Base-by-base conservation (phyloP, 2,113 vertebrate species). In the Clupea harengus region DNA sequence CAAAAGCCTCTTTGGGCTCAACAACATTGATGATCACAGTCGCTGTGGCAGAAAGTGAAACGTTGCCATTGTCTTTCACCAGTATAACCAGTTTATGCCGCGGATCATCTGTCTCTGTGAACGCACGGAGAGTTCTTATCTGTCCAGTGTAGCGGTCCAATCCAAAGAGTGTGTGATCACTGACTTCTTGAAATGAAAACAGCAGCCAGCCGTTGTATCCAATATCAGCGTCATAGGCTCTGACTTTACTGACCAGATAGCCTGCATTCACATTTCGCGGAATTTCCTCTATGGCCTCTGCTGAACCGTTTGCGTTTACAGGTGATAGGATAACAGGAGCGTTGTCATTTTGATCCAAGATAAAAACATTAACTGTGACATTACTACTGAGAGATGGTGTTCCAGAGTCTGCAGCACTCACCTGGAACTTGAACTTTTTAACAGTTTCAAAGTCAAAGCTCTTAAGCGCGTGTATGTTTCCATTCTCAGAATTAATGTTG, bases 281-380 rank as follows among this genome's bases (percentile, higher is more conserved):
- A 87, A 92, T 85, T 75, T 89, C 88, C 47, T 89, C 90, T 50
- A 86, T 87, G 28, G 85, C 86, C 84, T 90, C 88, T 88, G 89
- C 86, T 45, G 90, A 90, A 83, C 92, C 91, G 20, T 91, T 91
- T 57, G 83, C 10, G 0, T 84, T 87, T 72, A 89, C 60, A n/a
- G 92, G 92, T 57, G 86, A 90, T 83, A 92, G 84, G 72, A 93
- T 89, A 2, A 90, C 84, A 45, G 92, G 92, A 45, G 50, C 46
- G 17, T 92, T 92, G 85, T 92, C 92, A 17, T 92, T 92, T 82
- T 90, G 89, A 85, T 92, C 92, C 83, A 92, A 84, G 84, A 92
- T 91, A 17, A 90, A 90, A 46, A 92, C 89, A 4, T 87, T 89
- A 2, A 92, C 87, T 22, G 91, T 89, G 10, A 87, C 89, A 28